Evolutionary conservation across 2,888 invertebrate genomes (phyloP), one percentile per base, ranked within the genome.

Genomic region (Ferdinandea cuprea): DNA sequence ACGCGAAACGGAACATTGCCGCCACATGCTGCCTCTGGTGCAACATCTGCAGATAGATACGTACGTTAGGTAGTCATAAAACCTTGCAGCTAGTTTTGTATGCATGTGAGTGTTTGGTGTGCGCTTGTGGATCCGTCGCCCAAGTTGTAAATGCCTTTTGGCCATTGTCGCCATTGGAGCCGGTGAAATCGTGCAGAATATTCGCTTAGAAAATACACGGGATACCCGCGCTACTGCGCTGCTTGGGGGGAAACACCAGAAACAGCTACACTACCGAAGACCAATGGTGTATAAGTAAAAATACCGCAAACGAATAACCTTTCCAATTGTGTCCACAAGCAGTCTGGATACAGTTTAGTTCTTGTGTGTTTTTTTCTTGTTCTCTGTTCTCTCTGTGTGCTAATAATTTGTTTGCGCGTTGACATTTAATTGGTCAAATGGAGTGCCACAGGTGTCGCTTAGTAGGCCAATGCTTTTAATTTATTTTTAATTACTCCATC

Each of bases 111-210:
- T 56, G 17, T 25, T 3, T 46, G 25, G 15, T 35, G 9, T 58
- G 21, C n/a, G 15, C 44, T 28, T 63, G 65, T 28, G 81, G 44
- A 68, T 54, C 9, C 8, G 21, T 17, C 7, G 46, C 54, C n/a
- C n/a, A 17, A 54, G 72, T 54, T 83, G 77, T 77, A 83, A 77
- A 68, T 73, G 73, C 72, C 83, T 83, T 77, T 83, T 68, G 77
- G 83, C 78, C 63, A 78, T 58, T 83, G 83, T 83, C 83, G 78
- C 83, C 83, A 83, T 78, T 65, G 56, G 72, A 72, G 66, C 72
- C 83, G 83, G 83, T 83, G 72, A 77, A 83, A 83, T 83, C 83
- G 83, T 83, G 68, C 83, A 56, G 83, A 83, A 83, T 78, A 83
- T 77, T 77, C 77, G 65, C 77, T 71, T 72, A 54, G 66, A 65